Base-by-base conservation (phyloP, 2,888 invertebrate genomes). In the Drosophila picticornis region DNA sequence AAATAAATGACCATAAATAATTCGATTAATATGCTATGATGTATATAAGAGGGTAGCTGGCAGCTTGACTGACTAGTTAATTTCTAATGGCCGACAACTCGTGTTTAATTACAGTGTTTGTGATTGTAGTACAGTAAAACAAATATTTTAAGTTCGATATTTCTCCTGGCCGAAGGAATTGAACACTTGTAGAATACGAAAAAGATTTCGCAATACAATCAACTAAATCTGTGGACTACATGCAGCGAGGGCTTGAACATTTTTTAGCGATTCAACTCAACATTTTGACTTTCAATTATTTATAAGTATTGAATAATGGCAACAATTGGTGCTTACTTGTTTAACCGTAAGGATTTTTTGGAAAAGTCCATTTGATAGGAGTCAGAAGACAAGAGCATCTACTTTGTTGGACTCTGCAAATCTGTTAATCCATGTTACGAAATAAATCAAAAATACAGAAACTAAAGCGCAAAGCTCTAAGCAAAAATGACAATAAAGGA, bases 371-470 rank as follows among this genome's bases (percentile, higher is more conserved):
- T 10, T 27, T 19, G 5, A 19, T 1, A 2, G 10, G 16, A 27
- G 4, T 27, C 9, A 50, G 65, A 69, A 16, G n/a, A 19, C 0
- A 60, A 6, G 1, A 46, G 25, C 31, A 66, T 69, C 50, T 63
- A 58, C 27, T 62, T 62, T 32, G 25, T 51, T 31, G 72, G 65
- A 1, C 52, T 53, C 72, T 22, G n/a, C 5, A 40, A n/a, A 11
- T 40, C n/a, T n/a, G 5, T 40, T n/a, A 40, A 40, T 4, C 5
- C n/a, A 2, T 40, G 11, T n/a, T 11, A 6, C 22, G 13, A 46
- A 46, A 46, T 13, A 22, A 46, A 13, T 22, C 13, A 2, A 22
- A 22, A 43, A 43, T 3, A 13, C 16, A 25, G 25, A 48, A 9
- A 25, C 2, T 9, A 48, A 43, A 43, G 2, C 11, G 11, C 6